These are phyloP conservation scores for Disparrhopalites patrizii DNA, from an alignment of 2,888 invertebrate species.

Conservation along the genomic window DNA sequence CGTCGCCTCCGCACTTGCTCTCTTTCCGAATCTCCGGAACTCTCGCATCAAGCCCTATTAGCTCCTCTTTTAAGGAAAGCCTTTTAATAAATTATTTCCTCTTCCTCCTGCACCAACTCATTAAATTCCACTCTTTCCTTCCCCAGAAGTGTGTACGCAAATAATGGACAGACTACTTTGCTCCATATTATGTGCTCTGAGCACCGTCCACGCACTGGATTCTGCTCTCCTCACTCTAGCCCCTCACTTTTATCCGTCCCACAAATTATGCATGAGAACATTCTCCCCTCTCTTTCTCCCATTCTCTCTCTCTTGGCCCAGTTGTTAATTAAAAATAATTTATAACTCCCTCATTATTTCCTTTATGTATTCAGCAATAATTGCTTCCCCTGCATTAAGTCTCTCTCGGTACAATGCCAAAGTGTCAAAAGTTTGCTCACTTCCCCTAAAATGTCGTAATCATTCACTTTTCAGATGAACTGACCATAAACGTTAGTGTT, in stretches of 20 bases:
- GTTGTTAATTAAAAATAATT: too few relatives aligned
- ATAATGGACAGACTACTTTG: neutral
- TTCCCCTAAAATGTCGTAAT: neutral
- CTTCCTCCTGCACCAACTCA: neutral
- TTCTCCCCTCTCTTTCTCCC: too few relatives aligned
- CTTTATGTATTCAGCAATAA: too few relatives aligned
- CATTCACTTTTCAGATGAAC: conserved; percentile 75
- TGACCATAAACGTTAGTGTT: conserved; percentile 90
- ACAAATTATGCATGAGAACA: too few relatives aligned
- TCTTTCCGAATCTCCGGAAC: too few relatives aligned
- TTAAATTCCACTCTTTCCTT: neutral
- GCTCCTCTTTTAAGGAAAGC: neutral
- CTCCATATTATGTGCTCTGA: neutral
- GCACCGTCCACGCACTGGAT: neutral
- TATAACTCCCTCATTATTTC: too few relatives aligned
- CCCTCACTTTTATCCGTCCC: too few relatives aligned
- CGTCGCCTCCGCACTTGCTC: too few relatives aligned
- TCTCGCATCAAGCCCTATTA: too few relatives aligned
- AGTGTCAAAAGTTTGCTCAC: conserved; percentile 36
- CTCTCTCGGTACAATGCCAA: too few relatives aligned
- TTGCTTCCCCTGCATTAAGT: too few relatives aligned
- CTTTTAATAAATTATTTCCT: neutral
- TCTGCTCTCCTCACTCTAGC: neutral
- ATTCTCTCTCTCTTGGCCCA: neutral
- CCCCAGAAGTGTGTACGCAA: neutral